These are phyloP conservation scores for Linnaemya tessellans DNA, from an alignment of 2,888 invertebrate genomes.

Conservation along the genomic window DNA sequence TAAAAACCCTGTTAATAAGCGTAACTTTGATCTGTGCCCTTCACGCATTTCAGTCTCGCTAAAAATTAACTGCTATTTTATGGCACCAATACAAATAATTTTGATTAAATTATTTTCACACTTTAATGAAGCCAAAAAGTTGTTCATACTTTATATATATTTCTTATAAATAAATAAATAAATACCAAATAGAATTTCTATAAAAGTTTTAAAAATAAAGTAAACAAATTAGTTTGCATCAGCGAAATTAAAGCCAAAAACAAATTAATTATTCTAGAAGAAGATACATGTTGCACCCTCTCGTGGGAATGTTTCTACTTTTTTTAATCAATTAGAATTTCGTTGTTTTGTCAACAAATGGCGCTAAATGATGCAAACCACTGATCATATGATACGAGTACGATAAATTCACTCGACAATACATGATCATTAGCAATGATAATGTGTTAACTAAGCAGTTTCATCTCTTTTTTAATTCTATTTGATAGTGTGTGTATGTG, in stretches of 20 bases:
- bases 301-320: constrained; percentile 27
- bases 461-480: constrained; percentile 1
- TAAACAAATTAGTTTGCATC: not conserved
- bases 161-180: no score
- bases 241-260: constrained; percentile 18
- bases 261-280: constrained; percentile 40
- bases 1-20: no score
- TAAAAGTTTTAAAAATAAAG: constrained; percentile 14
- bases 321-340: constrained; percentile 23
- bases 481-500: not conserved
- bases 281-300: constrained; percentile 1
- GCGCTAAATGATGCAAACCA: constrained; percentile 53
- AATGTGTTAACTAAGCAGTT: constrained; percentile 38
- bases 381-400: constrained; percentile 61
- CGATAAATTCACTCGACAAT: constrained; percentile 2
- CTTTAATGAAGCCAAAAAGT: no score
- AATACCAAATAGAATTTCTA: not conserved
- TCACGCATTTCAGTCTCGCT: not conserved
- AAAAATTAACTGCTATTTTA: not conserved
- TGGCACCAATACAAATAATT: not conserved
- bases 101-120: no score
- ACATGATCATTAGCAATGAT: constrained; percentile 41
- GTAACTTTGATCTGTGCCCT: not conserved
- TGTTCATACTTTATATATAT: no score
- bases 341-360: constrained; percentile 44